Evolutionary conservation across 2,888 invertebrate genomes (phyloP).

Genomic region (Oithona nana): DNA sequence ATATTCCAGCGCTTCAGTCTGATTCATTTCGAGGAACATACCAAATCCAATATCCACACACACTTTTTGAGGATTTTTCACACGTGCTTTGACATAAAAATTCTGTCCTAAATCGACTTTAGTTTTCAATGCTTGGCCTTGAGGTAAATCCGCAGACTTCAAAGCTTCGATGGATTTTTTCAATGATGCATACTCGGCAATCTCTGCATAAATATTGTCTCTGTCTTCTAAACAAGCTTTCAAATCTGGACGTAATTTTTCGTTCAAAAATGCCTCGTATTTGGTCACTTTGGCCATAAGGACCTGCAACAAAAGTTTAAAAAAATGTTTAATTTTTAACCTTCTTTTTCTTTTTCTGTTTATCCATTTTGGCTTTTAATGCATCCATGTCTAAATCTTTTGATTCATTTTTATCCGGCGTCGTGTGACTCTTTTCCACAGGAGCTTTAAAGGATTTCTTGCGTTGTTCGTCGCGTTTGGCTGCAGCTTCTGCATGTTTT

Average conservation of each 20-base stretch:
- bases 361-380: constrained; percentile 9
- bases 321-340: no score
- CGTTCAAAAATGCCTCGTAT: constrained; percentile 57
- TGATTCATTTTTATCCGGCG: neutral
- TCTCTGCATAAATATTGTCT: constrained; percentile 41
- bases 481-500: constrained; percentile 52
- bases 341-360: constrained; percentile 1
- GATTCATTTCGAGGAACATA: constrained; percentile 48
- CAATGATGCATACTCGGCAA: constrained; percentile 50
- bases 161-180: constrained; percentile 47
- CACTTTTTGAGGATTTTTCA: constrained; percentile 43
- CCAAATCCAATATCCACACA: constrained; percentile 54
- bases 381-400: constrained; percentile 5
- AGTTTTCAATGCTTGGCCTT: constrained; percentile 39
- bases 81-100: constrained; percentile 56
- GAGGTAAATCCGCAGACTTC: constrained; percentile 34
- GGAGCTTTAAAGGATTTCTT: constrained; percentile 66
- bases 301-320: no score
- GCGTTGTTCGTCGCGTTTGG: constrained; percentile 51
- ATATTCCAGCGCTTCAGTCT: constrained; percentile 48
- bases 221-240: constrained; percentile 34
- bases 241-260: constrained; percentile 50
- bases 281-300: constrained; percentile 28
- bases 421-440: constrained; percentile 31
- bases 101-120: constrained; percentile 46